These are phyloP conservation scores for Halichoeres trimaculatus DNA, from an alignment of 2,113 vertebrate genomes.

Conservation along the genomic window DNA sequence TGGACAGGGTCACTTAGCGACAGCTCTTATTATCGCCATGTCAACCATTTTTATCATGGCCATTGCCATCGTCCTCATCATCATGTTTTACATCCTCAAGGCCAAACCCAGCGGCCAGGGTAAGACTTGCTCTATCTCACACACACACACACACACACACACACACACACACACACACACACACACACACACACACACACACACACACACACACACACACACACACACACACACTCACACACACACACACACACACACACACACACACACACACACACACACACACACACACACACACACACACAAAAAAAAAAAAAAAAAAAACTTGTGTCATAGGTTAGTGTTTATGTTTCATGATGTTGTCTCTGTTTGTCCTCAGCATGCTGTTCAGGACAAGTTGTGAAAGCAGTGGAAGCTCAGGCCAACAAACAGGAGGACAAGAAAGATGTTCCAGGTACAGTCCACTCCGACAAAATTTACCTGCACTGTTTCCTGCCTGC, in stretches of 20 bases:
- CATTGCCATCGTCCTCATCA: slow-evolving; percentile 97
- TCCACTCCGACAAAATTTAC: too few species aligned
- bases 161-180: not conserved
- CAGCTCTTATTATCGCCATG: slow-evolving; percentile 98
- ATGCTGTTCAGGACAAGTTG: slow-evolving; percentile 92
- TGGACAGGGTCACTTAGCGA: slow-evolving; percentile 94
- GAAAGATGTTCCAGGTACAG: slow-evolving; percentile 91
- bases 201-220: not conserved
- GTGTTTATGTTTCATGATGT: not conserved
- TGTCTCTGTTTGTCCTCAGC: slow-evolving; percentile 80
- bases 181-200: not conserved
- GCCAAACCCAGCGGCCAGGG: slow-evolving; percentile 93
- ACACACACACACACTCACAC: not conserved
- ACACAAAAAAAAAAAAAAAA: too few species aligned
- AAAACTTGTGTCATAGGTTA: not conserved
- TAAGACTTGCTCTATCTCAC: slow-evolving; percentile 65
- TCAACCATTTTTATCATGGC: slow-evolving; percentile 99
- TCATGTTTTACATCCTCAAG: slow-evolving; percentile 98
- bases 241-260: not conserved
- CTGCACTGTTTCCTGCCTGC: too few species aligned
- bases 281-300: not conserved
- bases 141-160: not conserved
- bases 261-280: not conserved
- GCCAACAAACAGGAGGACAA: slow-evolving; percentile 93
- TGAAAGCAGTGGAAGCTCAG: slow-evolving; percentile 91